Evolutionary conservation across 2,888 invertebrate species (phyloP).

Genomic region (Drosophila maculinotata): DNA sequence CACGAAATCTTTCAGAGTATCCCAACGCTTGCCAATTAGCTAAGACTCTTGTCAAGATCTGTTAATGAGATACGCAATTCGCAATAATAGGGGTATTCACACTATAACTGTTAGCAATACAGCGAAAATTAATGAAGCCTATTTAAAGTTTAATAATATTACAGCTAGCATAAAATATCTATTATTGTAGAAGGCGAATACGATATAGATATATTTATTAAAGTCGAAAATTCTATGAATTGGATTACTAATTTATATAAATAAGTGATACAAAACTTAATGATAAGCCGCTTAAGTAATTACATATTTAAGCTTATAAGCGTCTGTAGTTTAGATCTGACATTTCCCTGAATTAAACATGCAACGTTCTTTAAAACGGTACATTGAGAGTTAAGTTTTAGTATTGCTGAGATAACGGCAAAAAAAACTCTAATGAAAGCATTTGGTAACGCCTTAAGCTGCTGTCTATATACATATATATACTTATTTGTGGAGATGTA

Average conservation of each 20-base stretch:
- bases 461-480: neutral
- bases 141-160: neutral
- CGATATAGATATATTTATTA: no score
- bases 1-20: neutral
- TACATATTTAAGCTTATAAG: neutral
- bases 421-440: conserved; percentile 32
- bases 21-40: neutral
- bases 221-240: no score
- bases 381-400: neutral
- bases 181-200: no score
- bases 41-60: neutral
- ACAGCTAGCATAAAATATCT: no score
- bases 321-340: neutral
- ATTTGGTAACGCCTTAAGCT: conserved; percentile 21
- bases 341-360: neutral
- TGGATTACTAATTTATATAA: no score
- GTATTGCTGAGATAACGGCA: conserved; percentile 25
- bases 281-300: conserved; percentile 8
- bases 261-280: no score
- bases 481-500: neutral
- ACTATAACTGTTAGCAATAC: neutral
- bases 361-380: conserved; percentile 23
- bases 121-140: neutral
- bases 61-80: neutral
- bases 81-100: conserved; percentile 23